phyloP scores from a whole-genome alignment of 2,888 invertebrate species.

The Apotomis betuletana region DNA sequence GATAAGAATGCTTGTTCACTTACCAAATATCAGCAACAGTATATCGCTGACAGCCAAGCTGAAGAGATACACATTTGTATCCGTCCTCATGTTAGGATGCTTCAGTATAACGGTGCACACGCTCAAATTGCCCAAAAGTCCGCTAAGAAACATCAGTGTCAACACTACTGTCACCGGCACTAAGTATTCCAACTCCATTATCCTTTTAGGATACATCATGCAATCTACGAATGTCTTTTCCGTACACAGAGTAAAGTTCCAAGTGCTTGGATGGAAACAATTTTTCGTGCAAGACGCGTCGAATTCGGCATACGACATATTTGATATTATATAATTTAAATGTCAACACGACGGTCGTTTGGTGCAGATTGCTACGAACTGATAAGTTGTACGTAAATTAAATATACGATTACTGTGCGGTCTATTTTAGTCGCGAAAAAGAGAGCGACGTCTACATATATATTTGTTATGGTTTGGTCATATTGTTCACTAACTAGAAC shows the following conservation, averaged over 20 bases:
- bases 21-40: constrained; percentile 88
- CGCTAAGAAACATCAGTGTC: constrained; percentile 88
- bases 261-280: not conserved
- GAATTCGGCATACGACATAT: constrained; percentile 10
- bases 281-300: not conserved
- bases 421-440: too few relatives aligned
- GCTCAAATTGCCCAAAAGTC: constrained; percentile 88
- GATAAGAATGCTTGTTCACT: constrained; percentile 45
- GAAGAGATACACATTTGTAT: constrained; percentile 92
- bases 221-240: constrained; percentile 20
- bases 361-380: too few relatives aligned
- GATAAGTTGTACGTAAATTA: too few relatives aligned
- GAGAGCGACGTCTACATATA: too few relatives aligned
- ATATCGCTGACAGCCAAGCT: constrained; percentile 91
- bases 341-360: not conserved
- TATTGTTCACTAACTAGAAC: too few relatives aligned
- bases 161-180: constrained; percentile 85
- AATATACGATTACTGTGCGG: too few relatives aligned
- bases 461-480: too few relatives aligned
- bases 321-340: too few relatives aligned
- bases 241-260: constrained; percentile 4
- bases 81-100: constrained; percentile 89
- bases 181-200: constrained; percentile 41
- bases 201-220: constrained; percentile 21
- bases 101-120: constrained; percentile 90